Conservation (phyloP, 2,888 invertebrate genomes). For the Masnerella sp. region DNA sequence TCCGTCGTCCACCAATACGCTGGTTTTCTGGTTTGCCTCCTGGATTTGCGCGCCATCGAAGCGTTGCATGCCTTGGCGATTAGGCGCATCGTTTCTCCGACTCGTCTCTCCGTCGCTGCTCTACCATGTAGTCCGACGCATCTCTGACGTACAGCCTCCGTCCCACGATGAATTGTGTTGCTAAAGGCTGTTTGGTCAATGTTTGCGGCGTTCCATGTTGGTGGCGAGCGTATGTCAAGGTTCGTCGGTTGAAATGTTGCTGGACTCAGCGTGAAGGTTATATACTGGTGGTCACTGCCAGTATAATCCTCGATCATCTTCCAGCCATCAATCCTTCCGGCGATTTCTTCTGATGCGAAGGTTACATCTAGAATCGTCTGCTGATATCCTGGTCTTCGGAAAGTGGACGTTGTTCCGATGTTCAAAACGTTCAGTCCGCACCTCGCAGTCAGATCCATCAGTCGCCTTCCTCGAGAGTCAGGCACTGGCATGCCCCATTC, state of each 20-base stretch:
- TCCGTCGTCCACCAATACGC: background rate
- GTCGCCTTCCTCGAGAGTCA: slow-evolving; percentile 58
- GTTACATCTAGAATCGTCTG: slow-evolving; percentile 53
- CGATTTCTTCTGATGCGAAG: slow-evolving; percentile 39
- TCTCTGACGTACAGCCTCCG: background rate
- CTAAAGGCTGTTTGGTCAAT: background rate
- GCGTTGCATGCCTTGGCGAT: background rate
- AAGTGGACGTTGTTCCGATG: slow-evolving; percentile 36
- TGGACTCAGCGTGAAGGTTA: slow-evolving; percentile 4
- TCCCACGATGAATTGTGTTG: background rate
- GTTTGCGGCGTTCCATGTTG: slow-evolving; percentile 15
- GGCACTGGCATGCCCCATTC: slow-evolving; percentile 63
- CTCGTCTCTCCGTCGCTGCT: background rate
- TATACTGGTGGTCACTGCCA: slow-evolving; percentile 46
- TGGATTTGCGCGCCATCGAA: background rate
- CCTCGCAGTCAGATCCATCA: slow-evolving; percentile 3
- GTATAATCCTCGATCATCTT: slow-evolving; percentile 30
- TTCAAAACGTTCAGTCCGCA: slow-evolving; percentile 32
- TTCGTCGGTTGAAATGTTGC: background rate
- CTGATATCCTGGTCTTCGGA: slow-evolving; percentile 38
- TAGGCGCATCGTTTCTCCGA: background rate
- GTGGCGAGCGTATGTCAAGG: background rate
- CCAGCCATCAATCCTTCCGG: slow-evolving; percentile 14
- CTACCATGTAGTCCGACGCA: background rate
- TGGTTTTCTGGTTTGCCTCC: slow-evolving; percentile 5